A percentile compares a stretch with the other conserved stretches of the same genome.
Conservation (phyloP, 2,797 vertebrate genomes). For the Oryzias dopingdopingensis region DNA sequence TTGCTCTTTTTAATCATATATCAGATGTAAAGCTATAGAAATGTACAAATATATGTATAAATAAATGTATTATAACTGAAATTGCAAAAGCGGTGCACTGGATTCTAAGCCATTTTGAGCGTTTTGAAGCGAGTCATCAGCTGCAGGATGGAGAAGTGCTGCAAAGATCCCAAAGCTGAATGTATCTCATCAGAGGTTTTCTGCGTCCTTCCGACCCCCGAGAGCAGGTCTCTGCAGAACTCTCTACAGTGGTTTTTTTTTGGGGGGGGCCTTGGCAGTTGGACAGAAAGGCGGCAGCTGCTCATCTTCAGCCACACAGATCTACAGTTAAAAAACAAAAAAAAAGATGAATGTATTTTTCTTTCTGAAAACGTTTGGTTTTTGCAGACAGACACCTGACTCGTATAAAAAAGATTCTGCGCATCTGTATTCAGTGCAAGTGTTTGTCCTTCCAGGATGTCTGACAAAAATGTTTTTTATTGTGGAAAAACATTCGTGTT, state of each 20-base stretch:
- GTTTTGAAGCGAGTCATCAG: slow-evolving; percentile 29
- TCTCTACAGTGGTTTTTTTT: slow-evolving; percentile 4
- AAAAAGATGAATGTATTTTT: slow-evolving; percentile 57
- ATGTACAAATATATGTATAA: slow-evolving; percentile 46
- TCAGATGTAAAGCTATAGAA: slow-evolving; percentile 58
- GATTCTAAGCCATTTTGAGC: slow-evolving; percentile 77
- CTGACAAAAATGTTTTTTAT: too few species aligned
- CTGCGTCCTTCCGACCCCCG: slow-evolving; percentile 29
- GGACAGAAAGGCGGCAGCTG: slow-evolving; percentile 18
- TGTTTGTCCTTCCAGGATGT: too few species aligned
- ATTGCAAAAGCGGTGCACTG: slow-evolving; percentile 74
- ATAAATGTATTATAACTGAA: slow-evolving; percentile 45
- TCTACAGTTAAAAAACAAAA: slow-evolving; percentile 35
- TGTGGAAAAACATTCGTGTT: too few species aligned
- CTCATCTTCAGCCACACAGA: slow-evolving; percentile 48
- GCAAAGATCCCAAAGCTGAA: slow-evolving; percentile 51
- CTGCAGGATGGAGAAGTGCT: slow-evolving; percentile 2
- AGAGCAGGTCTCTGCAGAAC: slow-evolving; percentile 14
- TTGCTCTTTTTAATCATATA: slow-evolving; percentile 50
- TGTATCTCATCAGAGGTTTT: slow-evolving; percentile 54
- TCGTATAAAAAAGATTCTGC: too few species aligned
- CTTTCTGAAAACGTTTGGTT: slow-evolving; percentile 23
- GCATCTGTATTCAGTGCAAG: too few species aligned
- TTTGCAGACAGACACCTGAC: slow-evolving; percentile 14
- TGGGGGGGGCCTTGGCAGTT: slow-evolving; percentile 9